Percentiles rank a stretch among this genome's conserved stretches.
These are phyloP conservation scores for Cebus imitator DNA, from an alignment of 2,113 vertebrate genomes.

Conservation along the genomic window DNA sequence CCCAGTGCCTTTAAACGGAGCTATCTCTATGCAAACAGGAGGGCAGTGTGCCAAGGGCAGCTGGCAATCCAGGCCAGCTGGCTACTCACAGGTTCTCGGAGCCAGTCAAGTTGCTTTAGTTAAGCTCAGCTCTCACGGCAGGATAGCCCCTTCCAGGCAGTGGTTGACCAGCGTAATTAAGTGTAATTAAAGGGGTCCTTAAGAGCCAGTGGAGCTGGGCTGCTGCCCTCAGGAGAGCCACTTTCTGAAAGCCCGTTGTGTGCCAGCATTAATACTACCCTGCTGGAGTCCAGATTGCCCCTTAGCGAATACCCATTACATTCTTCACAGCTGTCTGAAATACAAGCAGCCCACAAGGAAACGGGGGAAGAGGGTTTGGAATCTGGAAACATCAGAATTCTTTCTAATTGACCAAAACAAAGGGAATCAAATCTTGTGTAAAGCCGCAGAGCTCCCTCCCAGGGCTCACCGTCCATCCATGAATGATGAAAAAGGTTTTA, in stretches of 20 bases:
- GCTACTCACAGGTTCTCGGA: background rate
- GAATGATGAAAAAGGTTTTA: conserved; percentile 95
- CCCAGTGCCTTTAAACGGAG: conserved; percentile 60
- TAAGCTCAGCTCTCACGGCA: background rate
- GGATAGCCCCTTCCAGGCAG: background rate
- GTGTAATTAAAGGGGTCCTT: conserved; percentile 61
- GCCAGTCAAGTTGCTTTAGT: background rate
- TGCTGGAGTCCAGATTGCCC: conserved; percentile 62
- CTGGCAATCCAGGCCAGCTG: conserved; percentile 59
- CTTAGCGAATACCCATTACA: conserved; percentile 37
- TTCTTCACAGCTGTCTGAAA: conserved; percentile 73
- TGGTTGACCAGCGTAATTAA: conserved; percentile 59
- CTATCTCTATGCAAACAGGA: conserved; percentile 70
- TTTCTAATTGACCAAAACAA: conserved; percentile 69
- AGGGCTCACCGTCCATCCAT: conserved; percentile 94
- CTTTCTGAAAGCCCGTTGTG: conserved; percentile 64
- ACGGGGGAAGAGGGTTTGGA: background rate
- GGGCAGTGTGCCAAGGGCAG: conserved; percentile 64
- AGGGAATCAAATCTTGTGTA: conserved; percentile 45
- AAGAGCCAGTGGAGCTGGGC: background rate
- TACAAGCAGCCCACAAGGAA: conserved; percentile 73
- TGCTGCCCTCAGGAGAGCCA: conserved; percentile 55
- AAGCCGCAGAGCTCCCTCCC: background rate
- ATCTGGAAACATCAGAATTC: conserved; percentile 52
- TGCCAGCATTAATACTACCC: conserved; percentile 65